A percentile compares a stretch with the other conserved stretches of the same genome.
phyloP scores from a whole-genome alignment of 1,140 invertebrate genomes.

The Solen grandis region DNA sequence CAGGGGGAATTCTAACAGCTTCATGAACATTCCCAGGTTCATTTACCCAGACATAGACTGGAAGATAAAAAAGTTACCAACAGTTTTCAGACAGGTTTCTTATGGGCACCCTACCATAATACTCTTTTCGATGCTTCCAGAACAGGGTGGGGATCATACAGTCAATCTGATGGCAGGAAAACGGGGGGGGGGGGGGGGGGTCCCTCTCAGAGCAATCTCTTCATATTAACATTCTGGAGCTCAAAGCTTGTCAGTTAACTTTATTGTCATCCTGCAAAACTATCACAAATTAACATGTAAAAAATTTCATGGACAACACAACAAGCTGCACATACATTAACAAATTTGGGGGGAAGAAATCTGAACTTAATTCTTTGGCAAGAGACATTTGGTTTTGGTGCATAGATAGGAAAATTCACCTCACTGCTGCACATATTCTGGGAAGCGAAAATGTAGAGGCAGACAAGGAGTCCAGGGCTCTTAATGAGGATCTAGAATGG shows the following conservation, averaged over 20 bases:
- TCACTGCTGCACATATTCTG: neutral
- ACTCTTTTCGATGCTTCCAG: slow-evolving; percentile 5
- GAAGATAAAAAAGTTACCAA: neutral
- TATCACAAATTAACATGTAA: neutral
- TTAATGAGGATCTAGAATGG: too few relatives aligned
- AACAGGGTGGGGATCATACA: neutral
- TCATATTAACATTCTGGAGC: slow-evolving; percentile 5
- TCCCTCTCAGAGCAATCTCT: neutral
- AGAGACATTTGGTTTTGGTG: too few relatives aligned
- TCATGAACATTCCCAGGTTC: neutral
- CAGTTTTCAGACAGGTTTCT: neutral
- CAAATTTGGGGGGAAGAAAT: neutral
- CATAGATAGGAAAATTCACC: neutral
- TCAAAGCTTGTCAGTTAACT: slow-evolving; percentile 22
- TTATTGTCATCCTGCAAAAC: slow-evolving; percentile 3
- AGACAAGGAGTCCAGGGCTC: too few relatives aligned
- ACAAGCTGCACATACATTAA: slow-evolving; percentile 5
- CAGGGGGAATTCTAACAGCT: neutral
- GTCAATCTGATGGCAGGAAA: neutral
- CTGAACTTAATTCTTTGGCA: neutral
- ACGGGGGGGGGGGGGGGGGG: neutral
- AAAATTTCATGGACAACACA: slow-evolving; percentile 5
- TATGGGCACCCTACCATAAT: neutral
- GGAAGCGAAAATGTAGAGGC: neutral
- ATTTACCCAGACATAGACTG: too few relatives aligned